Conservation (phyloP, 2,113 vertebrate species). For the Pomatorhinus ruficollis region DNA sequence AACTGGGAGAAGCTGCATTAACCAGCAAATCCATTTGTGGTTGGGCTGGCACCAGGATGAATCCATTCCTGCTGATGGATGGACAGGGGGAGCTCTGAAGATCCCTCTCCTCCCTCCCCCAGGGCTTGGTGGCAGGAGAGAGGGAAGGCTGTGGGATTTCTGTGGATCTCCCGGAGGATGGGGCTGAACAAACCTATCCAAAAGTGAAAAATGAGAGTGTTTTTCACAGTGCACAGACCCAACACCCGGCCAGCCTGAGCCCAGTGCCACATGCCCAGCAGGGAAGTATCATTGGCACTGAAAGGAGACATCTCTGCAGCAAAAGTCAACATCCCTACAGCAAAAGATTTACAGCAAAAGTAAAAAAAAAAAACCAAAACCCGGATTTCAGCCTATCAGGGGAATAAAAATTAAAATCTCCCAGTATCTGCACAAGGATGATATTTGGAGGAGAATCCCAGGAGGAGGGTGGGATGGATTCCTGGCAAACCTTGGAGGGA, state of each 20-base stretch:
- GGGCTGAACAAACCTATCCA: not conserved
- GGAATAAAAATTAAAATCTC: not conserved
- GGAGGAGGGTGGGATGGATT: accelerated
- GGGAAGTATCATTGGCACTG: not conserved
- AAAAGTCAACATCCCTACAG: not conserved
- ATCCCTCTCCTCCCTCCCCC: not conserved
- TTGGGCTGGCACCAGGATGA: constrained; percentile 7
- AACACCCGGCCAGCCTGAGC: accelerated
- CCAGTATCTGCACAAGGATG: not conserved
- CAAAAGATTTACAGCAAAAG: not conserved
- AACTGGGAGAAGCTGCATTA: constrained; percentile 66
- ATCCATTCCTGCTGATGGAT: constrained; percentile 32
- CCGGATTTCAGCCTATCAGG: not conserved
- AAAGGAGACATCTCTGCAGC: not conserved
- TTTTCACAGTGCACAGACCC: not conserved
- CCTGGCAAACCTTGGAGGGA: not conserved
- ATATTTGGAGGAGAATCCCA: not conserved
- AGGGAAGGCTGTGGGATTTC: not conserved
- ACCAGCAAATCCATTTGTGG: constrained; percentile 67
- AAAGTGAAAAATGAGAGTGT: not conserved
- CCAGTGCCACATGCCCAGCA: accelerated
- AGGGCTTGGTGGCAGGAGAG: not conserved
- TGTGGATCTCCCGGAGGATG: not conserved
- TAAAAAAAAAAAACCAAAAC: not conserved
- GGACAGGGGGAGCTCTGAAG: not conserved